Conservation (phyloP, 2,888 invertebrate species). For the Leucophenga maculata region DNA sequence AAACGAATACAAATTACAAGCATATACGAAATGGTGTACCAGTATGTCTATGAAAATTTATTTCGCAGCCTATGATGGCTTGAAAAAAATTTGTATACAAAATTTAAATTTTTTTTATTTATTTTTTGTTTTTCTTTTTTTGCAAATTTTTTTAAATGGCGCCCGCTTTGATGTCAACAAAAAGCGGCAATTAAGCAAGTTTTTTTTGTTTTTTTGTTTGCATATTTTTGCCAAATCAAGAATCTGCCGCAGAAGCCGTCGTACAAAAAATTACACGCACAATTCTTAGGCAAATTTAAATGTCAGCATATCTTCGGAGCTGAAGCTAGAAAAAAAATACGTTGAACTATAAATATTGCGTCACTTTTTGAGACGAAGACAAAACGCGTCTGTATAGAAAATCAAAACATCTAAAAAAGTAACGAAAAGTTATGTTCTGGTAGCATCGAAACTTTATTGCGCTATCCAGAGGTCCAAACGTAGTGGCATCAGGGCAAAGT, state of each 20-base stretch:
- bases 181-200: conserved; percentile 14
- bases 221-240: too few relatives aligned
- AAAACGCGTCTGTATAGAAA: not conserved
- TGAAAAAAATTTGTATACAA: too few relatives aligned
- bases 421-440: not conserved
- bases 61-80: too few relatives aligned
- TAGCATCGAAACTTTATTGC: too few relatives aligned
- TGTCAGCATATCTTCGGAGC: conserved; percentile 26
- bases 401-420: not conserved
- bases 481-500: too few relatives aligned
- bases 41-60: too few relatives aligned
- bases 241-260: too few relatives aligned
- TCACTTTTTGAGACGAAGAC: not conserved
- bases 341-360: conserved; percentile 6
- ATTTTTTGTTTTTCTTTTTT: too few relatives aligned
- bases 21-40: too few relatives aligned
- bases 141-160: not conserved
- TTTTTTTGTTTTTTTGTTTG: too few relatives aligned
- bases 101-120: too few relatives aligned
- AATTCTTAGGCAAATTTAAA: conserved; percentile 41
- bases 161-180: conserved; percentile 10
- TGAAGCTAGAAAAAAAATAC: not conserved
- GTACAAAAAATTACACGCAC: conserved; percentile 39
- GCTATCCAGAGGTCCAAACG: too few relatives aligned
- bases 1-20: not conserved